A percentile compares a stretch with the other conserved stretches of the same genome.
Conservation (phyloP, 2,113 vertebrate genomes). For the Bettongia penicillata region DNA sequence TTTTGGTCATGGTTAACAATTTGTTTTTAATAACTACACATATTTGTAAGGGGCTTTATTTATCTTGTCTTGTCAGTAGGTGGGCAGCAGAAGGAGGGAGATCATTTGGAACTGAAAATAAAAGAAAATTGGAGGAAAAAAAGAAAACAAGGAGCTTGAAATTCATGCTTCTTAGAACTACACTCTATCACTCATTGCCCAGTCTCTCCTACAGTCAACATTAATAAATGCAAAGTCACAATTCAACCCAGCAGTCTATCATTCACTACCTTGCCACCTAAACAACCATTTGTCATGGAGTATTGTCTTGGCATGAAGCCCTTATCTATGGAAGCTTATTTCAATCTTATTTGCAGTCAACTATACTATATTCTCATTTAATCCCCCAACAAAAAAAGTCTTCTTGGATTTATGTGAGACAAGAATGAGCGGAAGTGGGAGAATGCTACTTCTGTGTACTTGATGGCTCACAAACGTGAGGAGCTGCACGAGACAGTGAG, state of each 20-base stretch:
- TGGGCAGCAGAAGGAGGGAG: background rate
- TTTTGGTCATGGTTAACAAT: background rate
- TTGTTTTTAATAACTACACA: background rate
- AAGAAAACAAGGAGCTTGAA: background rate
- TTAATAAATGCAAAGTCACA: constrained; percentile 3
- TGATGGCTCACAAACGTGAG: background rate
- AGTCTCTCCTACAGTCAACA: constrained; percentile 16
- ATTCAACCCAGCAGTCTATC: constrained; percentile 21
- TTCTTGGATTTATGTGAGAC: background rate
- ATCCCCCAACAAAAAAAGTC: background rate
- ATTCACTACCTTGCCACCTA: constrained; percentile 30
- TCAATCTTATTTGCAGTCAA: background rate
- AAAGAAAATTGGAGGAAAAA: background rate
- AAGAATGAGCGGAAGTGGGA: background rate
- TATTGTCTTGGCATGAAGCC: background rate
- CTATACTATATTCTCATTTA: background rate
- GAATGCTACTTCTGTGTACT: background rate
- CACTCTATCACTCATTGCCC: background rate
- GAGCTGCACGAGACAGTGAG: background rate
- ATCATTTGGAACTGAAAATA: background rate
- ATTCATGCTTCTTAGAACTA: background rate
- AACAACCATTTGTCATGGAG: constrained; percentile 26
- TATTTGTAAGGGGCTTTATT: background rate
- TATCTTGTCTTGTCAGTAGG: background rate
- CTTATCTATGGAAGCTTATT: constrained; percentile 37